Evolutionary conservation across 2,113 vertebrate genomes (phyloP), one percentile per base, ranked within the genome.

Genomic region (Callithrix jacchus): DNA sequence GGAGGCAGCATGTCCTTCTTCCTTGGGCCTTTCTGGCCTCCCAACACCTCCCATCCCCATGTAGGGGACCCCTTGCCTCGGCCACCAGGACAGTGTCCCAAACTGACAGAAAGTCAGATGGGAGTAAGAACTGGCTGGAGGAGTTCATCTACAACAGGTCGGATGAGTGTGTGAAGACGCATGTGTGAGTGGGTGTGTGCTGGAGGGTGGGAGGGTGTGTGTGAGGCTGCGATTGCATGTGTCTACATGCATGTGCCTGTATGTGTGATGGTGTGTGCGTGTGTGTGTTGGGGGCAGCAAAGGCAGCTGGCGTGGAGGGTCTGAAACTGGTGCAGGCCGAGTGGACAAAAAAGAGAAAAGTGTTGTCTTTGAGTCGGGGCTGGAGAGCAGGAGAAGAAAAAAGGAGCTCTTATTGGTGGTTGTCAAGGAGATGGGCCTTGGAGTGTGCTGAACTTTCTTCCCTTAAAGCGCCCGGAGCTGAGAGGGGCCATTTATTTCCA

Each of bases 351-450:
- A 90, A 96, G 91, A 47, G 95, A 27, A 89, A 97, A 94, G 95
- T 96, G 97, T 97, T 37, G 95, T 89, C 96, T 98, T 95, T 98
- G 96, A 97, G 98, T n/a, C 45, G 66, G 96, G 49, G 91, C 42
- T 74, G 17, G 87, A 92, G 96, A 96, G 74, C 97, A 40, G 70
- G 5, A 64, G 95, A 76, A 93, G 91, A 94, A 94, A 86, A 97
- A 95, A 47, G n/a, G 79, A 88, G 94, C 93, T 95, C 95, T 96
- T 97, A 97, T 88, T 96, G 82, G 87, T 89, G 76, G 98, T 98
- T 98, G 98, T 97, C 98, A 97, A 96, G 98, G 98, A 97, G 98
- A 98, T 96, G 96, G 93, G 87, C 97, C 94, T 97, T 92, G 84
- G 96, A 95, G 97, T 96, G 97, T 85, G 97, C 97, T 91, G 96